phyloP scores from a whole-genome alignment of 2,797 vertebrate genomes.

The Liparis tanakae region DNA sequence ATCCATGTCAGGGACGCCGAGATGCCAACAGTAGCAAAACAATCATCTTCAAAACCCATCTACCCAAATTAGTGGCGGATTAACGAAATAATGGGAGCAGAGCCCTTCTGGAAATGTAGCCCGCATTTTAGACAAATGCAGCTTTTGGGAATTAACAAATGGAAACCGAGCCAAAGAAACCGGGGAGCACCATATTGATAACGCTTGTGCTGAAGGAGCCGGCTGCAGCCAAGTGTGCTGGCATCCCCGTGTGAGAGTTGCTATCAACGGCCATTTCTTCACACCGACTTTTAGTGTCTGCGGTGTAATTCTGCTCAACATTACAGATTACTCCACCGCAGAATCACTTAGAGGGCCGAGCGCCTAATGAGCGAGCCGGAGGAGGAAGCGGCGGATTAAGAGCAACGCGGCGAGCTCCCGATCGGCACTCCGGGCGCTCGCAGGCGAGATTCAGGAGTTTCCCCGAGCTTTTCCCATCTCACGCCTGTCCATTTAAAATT shows the following conservation, averaged over 20 bases:
- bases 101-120: constrained; percentile 5
- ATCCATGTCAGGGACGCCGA: constrained; percentile 29
- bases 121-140: constrained; percentile 17
- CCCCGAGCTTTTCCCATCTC: constrained; percentile 21
- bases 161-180: constrained; percentile 43
- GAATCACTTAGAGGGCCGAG: constrained; percentile 42
- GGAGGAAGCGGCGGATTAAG: constrained; percentile 40
- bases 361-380: constrained; percentile 37
- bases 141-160: constrained; percentile 33
- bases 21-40: constrained; percentile 22
- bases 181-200: constrained; percentile 36
- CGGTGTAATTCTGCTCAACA: constrained; percentile 30
- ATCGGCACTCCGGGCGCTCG: constrained; percentile 28
- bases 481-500: constrained; percentile 45
- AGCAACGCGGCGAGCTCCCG: constrained; percentile 26
- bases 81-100: constrained; percentile 4
- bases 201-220: constrained; percentile 4
- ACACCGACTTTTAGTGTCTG: constrained; percentile 46
- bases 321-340: constrained; percentile 36
- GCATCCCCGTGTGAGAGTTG: constrained; percentile 27
- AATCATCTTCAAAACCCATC: constrained; percentile 13
- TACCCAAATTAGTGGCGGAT: constrained; percentile 17
- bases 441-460: constrained; percentile 30
- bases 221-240: constrained; percentile 41
- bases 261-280: constrained; percentile 55